Conservation (phyloP, 2,888 invertebrate genomes). For the Lordiphosa fenestrarum region DNA sequence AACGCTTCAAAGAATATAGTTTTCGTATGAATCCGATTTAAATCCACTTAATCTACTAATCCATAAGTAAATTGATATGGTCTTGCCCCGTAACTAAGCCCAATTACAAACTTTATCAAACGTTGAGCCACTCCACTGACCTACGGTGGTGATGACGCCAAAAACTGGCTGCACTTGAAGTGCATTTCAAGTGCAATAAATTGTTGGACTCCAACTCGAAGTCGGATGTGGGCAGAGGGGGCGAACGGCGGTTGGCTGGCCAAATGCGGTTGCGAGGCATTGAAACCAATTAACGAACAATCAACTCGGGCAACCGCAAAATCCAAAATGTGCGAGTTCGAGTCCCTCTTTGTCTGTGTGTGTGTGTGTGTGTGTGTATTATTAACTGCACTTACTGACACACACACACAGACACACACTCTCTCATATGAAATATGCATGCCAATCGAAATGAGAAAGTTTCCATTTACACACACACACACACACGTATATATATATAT, state of each 20-base stretch:
- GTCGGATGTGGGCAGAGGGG: no score
- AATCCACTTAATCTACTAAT: no score
- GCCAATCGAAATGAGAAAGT: slow-evolving; percentile 27
- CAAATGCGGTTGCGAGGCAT: slow-evolving; percentile 55
- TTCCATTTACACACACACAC: slow-evolving; percentile 2
- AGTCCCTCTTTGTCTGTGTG: slow-evolving; percentile 10
- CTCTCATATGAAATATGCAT: slow-evolving; percentile 6
- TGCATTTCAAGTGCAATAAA: slow-evolving; percentile 38
- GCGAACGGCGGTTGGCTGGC: slow-evolving; percentile 25
- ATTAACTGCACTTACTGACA: slow-evolving; percentile 5
- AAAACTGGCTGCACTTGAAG: slow-evolving; percentile 32
- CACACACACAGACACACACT: neutral
- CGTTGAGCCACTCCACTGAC: slow-evolving; percentile 17
- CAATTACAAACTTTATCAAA: slow-evolving; percentile 28
- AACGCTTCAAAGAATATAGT: no score
- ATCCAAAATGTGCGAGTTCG: slow-evolving; percentile 49
- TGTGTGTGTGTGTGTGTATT: slow-evolving; percentile 13
- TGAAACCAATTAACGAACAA: slow-evolving; percentile 67
- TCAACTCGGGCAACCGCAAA: slow-evolving; percentile 65
- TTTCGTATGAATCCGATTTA: no score
- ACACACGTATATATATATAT: no score
- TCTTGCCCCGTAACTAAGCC: neutral
- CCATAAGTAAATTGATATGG: no score
- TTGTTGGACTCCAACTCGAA: slow-evolving; percentile 1
- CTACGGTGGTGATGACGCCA: slow-evolving; percentile 14